A percentile compares a stretch with the other conserved stretches of the same genome.
These are phyloP conservation scores for Ploceus nigricollis DNA, from an alignment of 2,113 vertebrate species.

Conservation along the genomic window DNA sequence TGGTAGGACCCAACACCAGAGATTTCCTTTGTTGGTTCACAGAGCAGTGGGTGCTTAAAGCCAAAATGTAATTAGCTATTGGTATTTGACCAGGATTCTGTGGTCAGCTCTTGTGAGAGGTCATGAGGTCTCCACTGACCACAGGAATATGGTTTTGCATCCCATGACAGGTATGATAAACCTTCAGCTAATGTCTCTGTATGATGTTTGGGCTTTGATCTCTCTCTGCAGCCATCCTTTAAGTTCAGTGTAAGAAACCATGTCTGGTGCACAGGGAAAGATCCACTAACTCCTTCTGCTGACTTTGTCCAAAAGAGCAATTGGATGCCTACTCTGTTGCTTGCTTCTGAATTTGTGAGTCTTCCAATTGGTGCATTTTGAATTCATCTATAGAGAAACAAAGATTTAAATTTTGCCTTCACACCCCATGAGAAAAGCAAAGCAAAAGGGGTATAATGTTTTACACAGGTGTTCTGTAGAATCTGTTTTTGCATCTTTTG, in stretches of 20 bases:
- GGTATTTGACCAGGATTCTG: slow-evolving; percentile 14
- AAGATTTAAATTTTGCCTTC: neutral
- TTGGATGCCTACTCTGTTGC: neutral
- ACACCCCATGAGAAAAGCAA: neutral
- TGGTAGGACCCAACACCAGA: neutral
- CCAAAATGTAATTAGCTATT: neutral
- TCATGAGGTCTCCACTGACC: slow-evolving; percentile 13
- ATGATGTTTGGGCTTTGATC: neutral
- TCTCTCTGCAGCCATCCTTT: neutral
- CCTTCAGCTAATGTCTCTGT: neutral
- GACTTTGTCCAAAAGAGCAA: neutral
- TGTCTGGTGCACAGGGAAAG: neutral
- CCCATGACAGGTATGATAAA: neutral
- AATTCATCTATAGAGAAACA: neutral
- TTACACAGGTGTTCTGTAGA: slow-evolving; percentile 20
- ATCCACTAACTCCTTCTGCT: slow-evolving; percentile 17
- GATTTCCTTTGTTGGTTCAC: neutral
- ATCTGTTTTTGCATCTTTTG: slow-evolving; percentile 13
- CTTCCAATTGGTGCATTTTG: neutral
- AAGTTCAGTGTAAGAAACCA: neutral
- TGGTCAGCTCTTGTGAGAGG: neutral
- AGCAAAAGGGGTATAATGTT: neutral
- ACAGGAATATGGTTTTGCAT: slow-evolving; percentile 24
- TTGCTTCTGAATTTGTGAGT: neutral
- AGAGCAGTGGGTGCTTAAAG: neutral